Conservation (phyloP, 2,797 vertebrate genomes). For the Margarornis squamiger region DNA sequence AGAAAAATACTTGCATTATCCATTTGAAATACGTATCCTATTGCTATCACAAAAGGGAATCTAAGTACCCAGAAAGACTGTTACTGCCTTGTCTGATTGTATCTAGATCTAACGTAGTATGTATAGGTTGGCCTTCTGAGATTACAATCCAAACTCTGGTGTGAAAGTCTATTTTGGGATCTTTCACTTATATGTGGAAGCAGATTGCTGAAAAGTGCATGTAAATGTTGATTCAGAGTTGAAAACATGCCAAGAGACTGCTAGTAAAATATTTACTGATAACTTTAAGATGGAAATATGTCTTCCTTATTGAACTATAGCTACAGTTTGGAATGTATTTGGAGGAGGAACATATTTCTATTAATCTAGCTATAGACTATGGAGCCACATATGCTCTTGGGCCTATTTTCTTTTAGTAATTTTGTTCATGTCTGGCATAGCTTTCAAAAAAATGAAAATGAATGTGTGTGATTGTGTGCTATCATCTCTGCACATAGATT, state of each 20-base stretch:
- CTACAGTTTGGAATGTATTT: slow-evolving; percentile 37
- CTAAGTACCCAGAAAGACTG: neutral
- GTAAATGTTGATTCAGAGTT: slow-evolving; percentile 42
- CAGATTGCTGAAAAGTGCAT: slow-evolving; percentile 30
- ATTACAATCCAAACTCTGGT: neutral
- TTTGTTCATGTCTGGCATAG: neutral
- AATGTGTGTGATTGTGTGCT: neutral
- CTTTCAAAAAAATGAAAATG: neutral
- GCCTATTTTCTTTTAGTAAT: neutral
- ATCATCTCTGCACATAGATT: neutral
- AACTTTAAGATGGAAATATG: slow-evolving; percentile 59
- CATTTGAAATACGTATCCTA: neutral
- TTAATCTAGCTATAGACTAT: neutral
- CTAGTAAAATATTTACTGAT: slow-evolving; percentile 69
- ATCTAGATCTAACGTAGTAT: neutral
- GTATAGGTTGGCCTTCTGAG: neutral
- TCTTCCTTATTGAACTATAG: slow-evolving; percentile 60
- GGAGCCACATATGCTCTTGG: neutral
- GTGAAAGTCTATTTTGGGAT: slow-evolving; percentile 22
- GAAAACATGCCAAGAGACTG: slow-evolving; percentile 42
- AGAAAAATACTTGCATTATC: neutral
- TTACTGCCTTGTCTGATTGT: neutral
- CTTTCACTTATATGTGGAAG: neutral
- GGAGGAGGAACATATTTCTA: slow-evolving; percentile 10
- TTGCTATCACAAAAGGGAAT: neutral